Conservation (phyloP, 2,888 invertebrate genomes). For the Thymelicus acteon region DNA sequence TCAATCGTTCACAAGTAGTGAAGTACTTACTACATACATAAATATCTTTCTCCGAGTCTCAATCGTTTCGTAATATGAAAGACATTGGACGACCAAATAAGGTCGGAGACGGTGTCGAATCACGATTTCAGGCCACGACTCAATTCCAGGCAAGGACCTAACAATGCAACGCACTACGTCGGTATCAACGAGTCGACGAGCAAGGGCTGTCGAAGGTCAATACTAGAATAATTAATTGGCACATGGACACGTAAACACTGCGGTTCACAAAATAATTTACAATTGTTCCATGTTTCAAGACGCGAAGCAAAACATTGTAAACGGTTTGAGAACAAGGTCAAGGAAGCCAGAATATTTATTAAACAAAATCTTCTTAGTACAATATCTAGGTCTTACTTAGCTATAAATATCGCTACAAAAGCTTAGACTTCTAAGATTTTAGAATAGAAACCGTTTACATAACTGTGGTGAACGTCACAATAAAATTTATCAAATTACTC, state of each 20-base stretch:
- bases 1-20: not conserved
- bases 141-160: conserved; percentile 50
- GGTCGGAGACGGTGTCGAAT: conserved; percentile 41
- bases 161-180: conserved; percentile 44
- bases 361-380: conserved; percentile 46
- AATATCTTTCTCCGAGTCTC: conserved; percentile 21
- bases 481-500: not conserved
- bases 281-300: conserved; percentile 64
- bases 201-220: conserved; percentile 61
- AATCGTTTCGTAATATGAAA: conserved; percentile 40
- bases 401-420: conserved; percentile 25
- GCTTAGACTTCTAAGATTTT: conserved; percentile 34
- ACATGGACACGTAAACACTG: conserved; percentile 59
- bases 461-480: not conserved
- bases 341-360: conserved; percentile 55
- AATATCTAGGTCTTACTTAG: conserved; percentile 2
- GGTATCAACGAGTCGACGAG: conserved; percentile 40
- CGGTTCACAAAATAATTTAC: conserved; percentile 65
- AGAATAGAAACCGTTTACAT: not conserved
- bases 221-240: conserved; percentile 52
- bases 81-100: conserved; percentile 40
- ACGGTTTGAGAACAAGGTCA: conserved; percentile 59
- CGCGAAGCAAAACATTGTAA: conserved; percentile 65
- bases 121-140: conserved; percentile 50
- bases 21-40: not conserved